phyloP scores from a whole-genome alignment of 2,888 invertebrate species.

The Mongoloraphidia duomilia region DNA sequence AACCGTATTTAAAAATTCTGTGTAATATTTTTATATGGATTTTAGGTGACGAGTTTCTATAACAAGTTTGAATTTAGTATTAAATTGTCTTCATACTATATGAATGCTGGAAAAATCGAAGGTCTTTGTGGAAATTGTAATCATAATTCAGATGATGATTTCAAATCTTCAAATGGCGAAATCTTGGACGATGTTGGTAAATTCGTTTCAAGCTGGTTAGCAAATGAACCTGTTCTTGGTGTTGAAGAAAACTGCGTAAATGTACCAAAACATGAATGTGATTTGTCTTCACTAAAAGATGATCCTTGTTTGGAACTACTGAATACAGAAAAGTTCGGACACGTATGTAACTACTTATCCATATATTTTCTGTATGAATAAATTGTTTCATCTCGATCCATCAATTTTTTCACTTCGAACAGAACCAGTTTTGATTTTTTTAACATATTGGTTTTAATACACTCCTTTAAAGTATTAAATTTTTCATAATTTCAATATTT shows the following conservation, averaged over 20 bases:
- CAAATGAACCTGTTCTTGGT: conserved; percentile 21
- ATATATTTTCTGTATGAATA: conserved; percentile 2
- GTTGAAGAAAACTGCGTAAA: conserved; percentile 26
- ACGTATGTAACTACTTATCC: conserved; percentile 21
- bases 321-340: conserved; percentile 38
- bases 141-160: conserved; percentile 39
- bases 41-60: conserved; percentile 29
- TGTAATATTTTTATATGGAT: conserved; percentile 1
- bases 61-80: conserved; percentile 35
- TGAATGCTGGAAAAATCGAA: conserved; percentile 56
- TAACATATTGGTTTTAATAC: too few species aligned
- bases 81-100: conserved; percentile 51
- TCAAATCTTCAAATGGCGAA: conserved; percentile 37
- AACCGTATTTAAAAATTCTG: background rate
- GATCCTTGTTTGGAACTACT: conserved; percentile 55
- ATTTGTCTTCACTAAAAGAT: conserved; percentile 36
- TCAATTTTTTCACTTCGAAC: background rate
- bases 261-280: conserved; percentile 24
- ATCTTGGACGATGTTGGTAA: conserved; percentile 36
- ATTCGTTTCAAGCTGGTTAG: conserved; percentile 39
- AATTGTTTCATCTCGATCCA: conserved; percentile 1
- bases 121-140: conserved; percentile 71
- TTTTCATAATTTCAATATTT: too few species aligned
- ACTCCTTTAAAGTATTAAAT: too few species aligned
- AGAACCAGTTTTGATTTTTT: background rate